Evolutionary conservation across 2,888 invertebrate genomes (phyloP).

Genomic region (Holacanthella duospinosa): DNA sequence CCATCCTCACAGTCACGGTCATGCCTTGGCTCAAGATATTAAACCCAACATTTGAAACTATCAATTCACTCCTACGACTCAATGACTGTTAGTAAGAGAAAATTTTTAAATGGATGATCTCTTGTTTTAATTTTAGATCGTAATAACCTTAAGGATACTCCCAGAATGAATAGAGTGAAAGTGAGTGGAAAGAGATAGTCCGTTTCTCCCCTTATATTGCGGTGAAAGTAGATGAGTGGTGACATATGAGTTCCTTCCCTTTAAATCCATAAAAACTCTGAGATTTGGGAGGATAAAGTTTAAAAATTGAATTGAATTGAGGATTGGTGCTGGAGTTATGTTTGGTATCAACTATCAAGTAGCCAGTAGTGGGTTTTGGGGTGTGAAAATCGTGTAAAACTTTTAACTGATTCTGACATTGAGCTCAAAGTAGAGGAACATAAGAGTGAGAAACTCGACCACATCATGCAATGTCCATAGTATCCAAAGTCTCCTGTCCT

Average conservation of each 20-base stretch:
- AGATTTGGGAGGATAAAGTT: no score
- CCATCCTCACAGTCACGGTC: conserved; percentile 41
- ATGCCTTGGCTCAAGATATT: conserved; percentile 30
- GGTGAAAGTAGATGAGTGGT: no score
- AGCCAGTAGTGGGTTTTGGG: not conserved
- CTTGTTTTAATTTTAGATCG: not conserved
- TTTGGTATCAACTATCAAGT: not conserved
- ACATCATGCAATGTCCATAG: not conserved
- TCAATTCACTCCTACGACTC: no score
- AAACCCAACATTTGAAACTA: conserved; percentile 30
- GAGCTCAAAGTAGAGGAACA: not conserved
- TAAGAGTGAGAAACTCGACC: not conserved
- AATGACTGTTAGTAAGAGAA: not conserved
- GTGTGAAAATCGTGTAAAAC: not conserved
- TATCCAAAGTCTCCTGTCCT: not conserved
- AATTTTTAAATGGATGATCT: not conserved
- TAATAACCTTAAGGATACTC: not conserved
- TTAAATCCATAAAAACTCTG: no score
- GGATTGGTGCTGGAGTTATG: not conserved
- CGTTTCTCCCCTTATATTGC: no score
- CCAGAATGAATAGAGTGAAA: not conserved
- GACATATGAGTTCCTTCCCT: not conserved
- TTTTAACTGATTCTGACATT: not conserved
- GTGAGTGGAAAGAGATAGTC: no score
- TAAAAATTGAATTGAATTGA: no score